Evolutionary conservation across 2,888 invertebrate genomes (phyloP).

Genomic region (Protonemura montana): DNA sequence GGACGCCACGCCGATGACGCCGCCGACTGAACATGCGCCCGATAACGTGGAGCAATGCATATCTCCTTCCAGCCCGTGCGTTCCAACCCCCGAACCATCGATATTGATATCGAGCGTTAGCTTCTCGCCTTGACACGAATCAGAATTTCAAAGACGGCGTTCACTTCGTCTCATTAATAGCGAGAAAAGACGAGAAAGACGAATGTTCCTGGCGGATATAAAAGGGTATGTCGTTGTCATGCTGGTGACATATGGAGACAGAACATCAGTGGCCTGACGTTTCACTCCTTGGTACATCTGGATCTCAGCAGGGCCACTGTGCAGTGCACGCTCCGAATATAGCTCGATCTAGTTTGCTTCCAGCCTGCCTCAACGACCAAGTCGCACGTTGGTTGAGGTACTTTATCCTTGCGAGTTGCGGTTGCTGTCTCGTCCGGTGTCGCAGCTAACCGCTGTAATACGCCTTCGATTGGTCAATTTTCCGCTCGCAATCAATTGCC

Average conservation of each 20-base stretch:
- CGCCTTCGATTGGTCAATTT: no score
- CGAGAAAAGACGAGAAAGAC: not conserved
- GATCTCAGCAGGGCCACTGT: not conserved
- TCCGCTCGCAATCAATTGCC: no score
- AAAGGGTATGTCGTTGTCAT: not conserved
- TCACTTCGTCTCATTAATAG: not conserved
- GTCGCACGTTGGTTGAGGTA: not conserved
- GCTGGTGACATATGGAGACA: conserved; percentile 14
- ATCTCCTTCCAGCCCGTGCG: not conserved
- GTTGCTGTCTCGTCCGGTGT: not conserved
- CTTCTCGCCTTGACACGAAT: not conserved
- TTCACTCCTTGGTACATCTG: conserved; percentile 18
- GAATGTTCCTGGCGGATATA: not conserved
- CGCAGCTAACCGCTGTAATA: not conserved
- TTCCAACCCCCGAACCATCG: not conserved
- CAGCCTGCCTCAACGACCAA: not conserved
- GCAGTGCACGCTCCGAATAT: conserved; percentile 9
- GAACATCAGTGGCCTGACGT: not conserved
- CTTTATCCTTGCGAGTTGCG: not conserved
- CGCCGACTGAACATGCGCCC: not conserved
- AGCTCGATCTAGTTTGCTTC: not conserved
- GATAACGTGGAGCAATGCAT: not conserved
- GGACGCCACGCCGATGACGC: no score
- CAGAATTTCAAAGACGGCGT: not conserved
- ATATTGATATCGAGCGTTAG: not conserved